phyloP scores from a whole-genome alignment of 2,113 vertebrate species.

The Dasyornis broadbenti region DNA sequence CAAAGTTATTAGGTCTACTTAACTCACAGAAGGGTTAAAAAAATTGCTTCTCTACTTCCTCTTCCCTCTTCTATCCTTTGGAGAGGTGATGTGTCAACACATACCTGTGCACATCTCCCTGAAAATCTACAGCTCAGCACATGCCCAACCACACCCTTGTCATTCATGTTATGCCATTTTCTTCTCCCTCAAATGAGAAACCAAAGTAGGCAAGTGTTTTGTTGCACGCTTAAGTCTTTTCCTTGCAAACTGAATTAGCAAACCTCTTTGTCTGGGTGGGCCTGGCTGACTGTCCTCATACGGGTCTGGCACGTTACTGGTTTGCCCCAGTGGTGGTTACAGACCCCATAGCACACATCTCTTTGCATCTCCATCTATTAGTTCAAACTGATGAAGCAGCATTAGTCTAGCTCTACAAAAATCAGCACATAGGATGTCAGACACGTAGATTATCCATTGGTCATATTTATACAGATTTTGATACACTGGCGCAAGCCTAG shows the following conservation, averaged over 20 bases:
- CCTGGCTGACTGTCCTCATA: not conserved
- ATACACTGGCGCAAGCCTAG: not conserved
- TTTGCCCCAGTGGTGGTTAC: not conserved
- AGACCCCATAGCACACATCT: not conserved
- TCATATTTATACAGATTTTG: not conserved
- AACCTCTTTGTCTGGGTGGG: not conserved
- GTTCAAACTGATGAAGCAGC: not conserved
- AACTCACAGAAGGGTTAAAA: not conserved
- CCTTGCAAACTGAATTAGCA: not conserved
- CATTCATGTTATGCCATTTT: not conserved
- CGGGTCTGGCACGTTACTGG: rapidly evolving
- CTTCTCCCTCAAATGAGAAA: not conserved
- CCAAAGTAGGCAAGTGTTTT: not conserved
- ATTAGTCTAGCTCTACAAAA: not conserved
- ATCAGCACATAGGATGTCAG: not conserved
- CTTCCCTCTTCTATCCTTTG: not conserved
- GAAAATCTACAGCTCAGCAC: not conserved
- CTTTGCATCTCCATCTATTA: not conserved
- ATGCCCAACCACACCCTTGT: not conserved
- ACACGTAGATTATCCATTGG: not conserved
- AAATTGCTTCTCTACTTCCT: not conserved
- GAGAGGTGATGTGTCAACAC: not conserved
- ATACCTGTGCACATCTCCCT: not conserved
- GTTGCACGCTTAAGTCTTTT: not conserved
- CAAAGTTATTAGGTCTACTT: not conserved